Evolutionary conservation across 2,797 vertebrate species (phyloP).

Genomic region (Antrozous pallidus): DNA sequence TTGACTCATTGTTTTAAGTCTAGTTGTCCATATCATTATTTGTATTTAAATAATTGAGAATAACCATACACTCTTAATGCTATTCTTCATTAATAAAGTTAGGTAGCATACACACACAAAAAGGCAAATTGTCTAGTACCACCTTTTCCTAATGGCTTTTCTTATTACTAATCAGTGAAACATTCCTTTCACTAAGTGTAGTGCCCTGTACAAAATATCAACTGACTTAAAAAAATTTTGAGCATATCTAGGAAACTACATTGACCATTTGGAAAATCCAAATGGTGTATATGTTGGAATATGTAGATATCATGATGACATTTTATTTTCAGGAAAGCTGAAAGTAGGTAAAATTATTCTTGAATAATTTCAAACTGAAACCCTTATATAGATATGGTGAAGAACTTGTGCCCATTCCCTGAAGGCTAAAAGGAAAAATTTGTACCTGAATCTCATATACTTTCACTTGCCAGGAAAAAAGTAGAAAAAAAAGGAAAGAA

Average conservation of each 20-base stretch:
- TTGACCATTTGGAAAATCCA: conserved; percentile 13
- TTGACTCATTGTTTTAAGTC: not conserved
- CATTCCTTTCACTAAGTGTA: not conserved
- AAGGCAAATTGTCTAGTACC: not conserved
- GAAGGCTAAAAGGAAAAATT: not conserved
- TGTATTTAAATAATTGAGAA: not conserved
- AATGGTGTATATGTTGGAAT: not conserved
- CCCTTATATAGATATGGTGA: not conserved
- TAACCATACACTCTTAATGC: not conserved
- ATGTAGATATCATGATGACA: not conserved
- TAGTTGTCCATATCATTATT: not conserved
- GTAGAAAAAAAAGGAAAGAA: not conserved
- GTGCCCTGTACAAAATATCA: not conserved
- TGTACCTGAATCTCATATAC: not conserved
- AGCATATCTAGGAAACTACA: not conserved
- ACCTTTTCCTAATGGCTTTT: not conserved
- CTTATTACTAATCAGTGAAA: not conserved
- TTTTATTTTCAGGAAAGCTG: not conserved
- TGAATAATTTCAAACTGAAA: not conserved
- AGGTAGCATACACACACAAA: not conserved
- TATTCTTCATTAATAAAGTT: not conserved
- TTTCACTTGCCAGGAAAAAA: not conserved
- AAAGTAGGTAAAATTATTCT: not conserved
- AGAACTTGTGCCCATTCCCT: not conserved
- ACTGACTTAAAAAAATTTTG: not conserved